Percentiles rank a stretch among this genome's conserved stretches.
These are phyloP conservation scores for Latrodectus hesperus DNA, from an alignment of 2,888 invertebrate genomes.

Conservation along the genomic window DNA sequence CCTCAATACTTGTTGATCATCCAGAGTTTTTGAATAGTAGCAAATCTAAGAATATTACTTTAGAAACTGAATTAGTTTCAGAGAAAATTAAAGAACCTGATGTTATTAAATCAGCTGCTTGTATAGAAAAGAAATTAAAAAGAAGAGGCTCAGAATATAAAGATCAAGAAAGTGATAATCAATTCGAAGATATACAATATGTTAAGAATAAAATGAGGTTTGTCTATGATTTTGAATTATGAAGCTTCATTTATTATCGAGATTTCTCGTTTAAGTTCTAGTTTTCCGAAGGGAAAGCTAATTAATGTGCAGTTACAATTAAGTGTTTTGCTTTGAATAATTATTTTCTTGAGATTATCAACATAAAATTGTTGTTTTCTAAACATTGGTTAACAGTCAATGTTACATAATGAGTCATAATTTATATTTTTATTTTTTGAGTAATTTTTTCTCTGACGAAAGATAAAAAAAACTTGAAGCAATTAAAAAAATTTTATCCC, in stretches of 20 bases:
- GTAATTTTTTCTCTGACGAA: too few relatives aligned
- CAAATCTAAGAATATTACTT: neutral
- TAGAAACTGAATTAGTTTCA: conserved; percentile 4
- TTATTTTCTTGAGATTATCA: too few relatives aligned
- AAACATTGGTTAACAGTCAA: too few relatives aligned
- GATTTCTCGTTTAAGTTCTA: neutral
- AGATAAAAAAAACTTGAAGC: too few relatives aligned
- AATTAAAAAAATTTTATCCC: too few relatives aligned
- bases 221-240: neutral
- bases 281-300: too few relatives aligned
- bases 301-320: too few relatives aligned
- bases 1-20: neutral
- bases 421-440: too few relatives aligned
- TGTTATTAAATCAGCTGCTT: neutral
- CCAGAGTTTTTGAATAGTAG: neutral
- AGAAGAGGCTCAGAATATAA: conserved; percentile 51
- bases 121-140: conserved; percentile 25
- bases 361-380: too few relatives aligned
- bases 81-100: conserved; percentile 10
- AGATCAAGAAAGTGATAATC: conserved; percentile 34
- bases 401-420: too few relatives aligned
- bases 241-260: neutral
- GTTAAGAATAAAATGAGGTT: conserved; percentile 58
- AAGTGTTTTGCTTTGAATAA: too few relatives aligned
- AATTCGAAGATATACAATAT: conserved; percentile 16